A percentile compares a stretch with the other conserved stretches of the same genome.
Conservation (phyloP, 1,140 invertebrate genomes). For the Campoletis sonorensis region DNA sequence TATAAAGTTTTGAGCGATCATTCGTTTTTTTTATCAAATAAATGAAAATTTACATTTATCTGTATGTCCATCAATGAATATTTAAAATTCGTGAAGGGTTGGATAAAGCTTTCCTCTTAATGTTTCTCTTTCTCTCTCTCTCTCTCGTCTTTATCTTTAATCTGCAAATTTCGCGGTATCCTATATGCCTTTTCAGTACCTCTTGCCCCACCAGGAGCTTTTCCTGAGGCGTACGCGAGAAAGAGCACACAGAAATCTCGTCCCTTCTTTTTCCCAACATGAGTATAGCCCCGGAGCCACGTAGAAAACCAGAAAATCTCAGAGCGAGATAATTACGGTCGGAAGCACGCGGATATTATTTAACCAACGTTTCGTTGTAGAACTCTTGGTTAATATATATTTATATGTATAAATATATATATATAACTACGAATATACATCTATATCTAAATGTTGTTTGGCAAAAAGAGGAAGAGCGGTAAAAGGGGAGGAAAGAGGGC, state of each 20-base stretch:
- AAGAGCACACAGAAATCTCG: slow-evolving; percentile 31
- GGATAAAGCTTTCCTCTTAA: slow-evolving; percentile 43
- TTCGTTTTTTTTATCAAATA: not conserved
- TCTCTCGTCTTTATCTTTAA: slow-evolving; percentile 54
- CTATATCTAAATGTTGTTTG: no score
- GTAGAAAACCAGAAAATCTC: slow-evolving; percentile 68
- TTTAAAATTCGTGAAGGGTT: slow-evolving; percentile 56
- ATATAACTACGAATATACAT: not conserved
- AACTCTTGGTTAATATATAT: slow-evolving; percentile 39
- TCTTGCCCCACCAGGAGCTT: slow-evolving; percentile 50
- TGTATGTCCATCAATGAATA: slow-evolving; percentile 48
- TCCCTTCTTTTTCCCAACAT: slow-evolving; percentile 47
- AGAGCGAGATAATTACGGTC: slow-evolving; percentile 74
- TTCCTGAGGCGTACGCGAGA: slow-evolving; percentile 57
- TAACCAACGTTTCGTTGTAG: slow-evolving; percentile 70
- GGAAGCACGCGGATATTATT: slow-evolving; percentile 71
- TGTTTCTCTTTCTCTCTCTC: slow-evolving; percentile 20
- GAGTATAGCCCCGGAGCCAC: slow-evolving; percentile 50
- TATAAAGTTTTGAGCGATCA: slow-evolving; percentile 40
- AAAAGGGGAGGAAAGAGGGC: slow-evolving; percentile 44
- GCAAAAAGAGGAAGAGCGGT: not conserved
- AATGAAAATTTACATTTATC: not conserved
- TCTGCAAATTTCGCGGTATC: slow-evolving; percentile 57
- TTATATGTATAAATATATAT: not conserved
- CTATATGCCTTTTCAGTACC: slow-evolving; percentile 6